phyloP scores from a whole-genome alignment of 30 jellyfish, hydroid and myxozoan species.

The Turritopsis rubra region DNA sequence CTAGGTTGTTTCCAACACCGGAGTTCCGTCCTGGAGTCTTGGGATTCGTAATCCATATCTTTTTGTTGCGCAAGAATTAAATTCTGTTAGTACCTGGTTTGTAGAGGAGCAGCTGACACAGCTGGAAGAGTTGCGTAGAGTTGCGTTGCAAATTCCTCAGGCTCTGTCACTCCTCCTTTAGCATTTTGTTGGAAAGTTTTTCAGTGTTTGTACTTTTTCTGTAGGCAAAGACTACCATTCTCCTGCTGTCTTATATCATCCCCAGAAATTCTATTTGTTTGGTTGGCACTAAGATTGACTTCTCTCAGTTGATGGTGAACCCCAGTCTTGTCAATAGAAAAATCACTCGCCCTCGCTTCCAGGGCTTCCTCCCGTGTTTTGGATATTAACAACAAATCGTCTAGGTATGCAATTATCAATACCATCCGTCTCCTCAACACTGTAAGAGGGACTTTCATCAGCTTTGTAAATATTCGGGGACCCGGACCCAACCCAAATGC shows the following conservation, averaged over 20 bases:
- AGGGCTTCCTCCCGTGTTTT: not conserved
- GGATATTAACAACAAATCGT: not conserved
- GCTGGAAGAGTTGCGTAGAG: constrained; percentile 39
- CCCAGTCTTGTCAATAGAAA: not conserved
- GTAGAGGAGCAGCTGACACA: constrained; percentile 30
- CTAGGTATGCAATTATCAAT: not conserved
- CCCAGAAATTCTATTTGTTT: not conserved
- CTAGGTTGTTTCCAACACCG: too few relatives aligned
- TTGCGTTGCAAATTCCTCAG: not conserved
- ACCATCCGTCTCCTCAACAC: not conserved
- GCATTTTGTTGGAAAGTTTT: not conserved
- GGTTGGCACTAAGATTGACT: not conserved
- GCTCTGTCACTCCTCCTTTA: not conserved
- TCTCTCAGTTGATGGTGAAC: not conserved
- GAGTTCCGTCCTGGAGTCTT: too few relatives aligned
- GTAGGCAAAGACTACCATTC: not conserved
- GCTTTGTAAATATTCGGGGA: constrained; percentile 22
- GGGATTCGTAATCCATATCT: too few relatives aligned
- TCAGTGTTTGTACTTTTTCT: not conserved
- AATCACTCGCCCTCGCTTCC: not conserved
- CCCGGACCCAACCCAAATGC: constrained; percentile 26
- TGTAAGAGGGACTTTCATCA: constrained; percentile 17
- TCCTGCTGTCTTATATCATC: not conserved
- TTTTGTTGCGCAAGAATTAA: too few relatives aligned
- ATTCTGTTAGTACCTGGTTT: not conserved